These are phyloP conservation scores for Cherax quadricarinatus DNA, from an alignment of 1,140 invertebrate species.

Conservation along the genomic window DNA sequence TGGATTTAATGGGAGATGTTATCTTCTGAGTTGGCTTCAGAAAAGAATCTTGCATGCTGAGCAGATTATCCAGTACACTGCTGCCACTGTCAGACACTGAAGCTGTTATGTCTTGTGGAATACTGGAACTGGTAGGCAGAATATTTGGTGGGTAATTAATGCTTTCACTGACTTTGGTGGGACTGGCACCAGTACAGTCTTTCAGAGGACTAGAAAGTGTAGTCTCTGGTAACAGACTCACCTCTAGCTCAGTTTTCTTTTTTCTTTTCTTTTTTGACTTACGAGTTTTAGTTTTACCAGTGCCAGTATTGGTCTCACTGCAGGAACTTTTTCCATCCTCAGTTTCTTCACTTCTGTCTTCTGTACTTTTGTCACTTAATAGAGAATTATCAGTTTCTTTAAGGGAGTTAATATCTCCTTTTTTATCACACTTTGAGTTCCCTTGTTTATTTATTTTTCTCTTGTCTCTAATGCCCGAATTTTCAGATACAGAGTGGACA, in stretches of 20 bases:
- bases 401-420: background rate
- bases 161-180: background rate
- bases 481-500: background rate
- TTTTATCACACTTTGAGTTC: background rate
- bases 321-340: background rate
- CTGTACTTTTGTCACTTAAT: background rate
- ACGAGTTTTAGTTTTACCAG: background rate
- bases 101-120: background rate
- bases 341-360: background rate
- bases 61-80: slow-evolving; percentile 34
- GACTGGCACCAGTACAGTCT: background rate
- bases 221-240: background rate
- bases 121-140: background rate
- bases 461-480: background rate
- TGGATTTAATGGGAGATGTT: background rate
- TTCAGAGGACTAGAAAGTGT: background rate
- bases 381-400: background rate
- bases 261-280: background rate
- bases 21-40: slow-evolving; percentile 28
- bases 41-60: slow-evolving; percentile 53
- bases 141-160: no score
- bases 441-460: background rate
- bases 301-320: background rate
- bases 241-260: background rate
- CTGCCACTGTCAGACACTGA: background rate